Evolutionary conservation across 2,888 invertebrate species (phyloP), one percentile per base, ranked within the genome.

Genomic region (Strigamia crassipes): DNA sequence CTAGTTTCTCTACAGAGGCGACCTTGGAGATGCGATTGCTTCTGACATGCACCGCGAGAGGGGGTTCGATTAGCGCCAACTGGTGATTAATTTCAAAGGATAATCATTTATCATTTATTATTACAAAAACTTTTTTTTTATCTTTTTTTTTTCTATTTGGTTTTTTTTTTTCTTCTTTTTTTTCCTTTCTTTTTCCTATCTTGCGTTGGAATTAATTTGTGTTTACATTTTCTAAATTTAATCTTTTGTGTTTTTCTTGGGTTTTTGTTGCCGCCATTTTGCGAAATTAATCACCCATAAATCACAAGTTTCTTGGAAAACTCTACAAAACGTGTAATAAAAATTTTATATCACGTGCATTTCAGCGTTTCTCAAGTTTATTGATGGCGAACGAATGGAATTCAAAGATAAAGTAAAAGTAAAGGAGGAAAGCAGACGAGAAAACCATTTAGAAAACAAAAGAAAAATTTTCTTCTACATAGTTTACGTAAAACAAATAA

Each of bases 321-420:
- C 61, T 66, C 61, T 66, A 66, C 61, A 66, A 66, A 66, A 66
- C 61, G 61, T 66, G 61, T 18, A 66, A 66, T 66, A 66, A 66
- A 66, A 66, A 66, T 66, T 66, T 66, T 66, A 66, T 66, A 66
- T 66, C 61, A 66, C 61, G 61, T 66, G 61, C 61, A 66, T 66
- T 66, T 66, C 61, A 66, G 61, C 61, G 61, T 66, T 66, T 23
- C 61, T 23, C 18, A 66, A 66, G 61, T 66, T 66, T 66, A 66
- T 66, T 66, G 61, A 66, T 66, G 61, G 23, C 13, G 61, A 23
- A 66, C 61, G 61, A 66, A 66, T 66, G 61, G 61, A 66, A 66
- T 66, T 66, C 61, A 66, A 66, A 66, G 21, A 66, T 66, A 66
- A 66, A 46, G 46, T 46, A 13, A 46, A 66, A 21, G 61, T 66